Evolutionary conservation across 2,888 invertebrate species (phyloP).

Genomic region (Tenthredo livida): DNA sequence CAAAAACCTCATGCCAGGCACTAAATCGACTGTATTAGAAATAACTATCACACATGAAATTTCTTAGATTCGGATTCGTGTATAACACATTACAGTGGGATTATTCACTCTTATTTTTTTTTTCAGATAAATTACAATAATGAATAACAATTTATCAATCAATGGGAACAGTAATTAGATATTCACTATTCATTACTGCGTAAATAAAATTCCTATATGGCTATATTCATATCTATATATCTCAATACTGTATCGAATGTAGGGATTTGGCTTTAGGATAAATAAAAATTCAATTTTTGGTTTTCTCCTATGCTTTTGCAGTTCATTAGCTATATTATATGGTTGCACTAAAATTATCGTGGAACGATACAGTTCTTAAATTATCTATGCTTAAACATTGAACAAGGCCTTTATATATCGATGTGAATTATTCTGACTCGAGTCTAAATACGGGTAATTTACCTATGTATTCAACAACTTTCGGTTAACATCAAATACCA

Average conservation of each 20-base stretch:
- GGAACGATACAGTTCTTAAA: constrained; percentile 44
- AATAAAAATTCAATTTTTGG: constrained; percentile 47
- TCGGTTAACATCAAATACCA: constrained; percentile 10
- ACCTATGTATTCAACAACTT: not conserved
- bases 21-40: constrained; percentile 18
- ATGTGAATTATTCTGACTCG: constrained; percentile 41
- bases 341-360: constrained; percentile 36
- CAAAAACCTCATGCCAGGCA: not conserved
- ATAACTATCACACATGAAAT: constrained; percentile 32
- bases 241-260: constrained; percentile 35
- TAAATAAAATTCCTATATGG: not conserved
- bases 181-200: not conserved
- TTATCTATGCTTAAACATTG: constrained; percentile 45
- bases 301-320: constrained; percentile 44
- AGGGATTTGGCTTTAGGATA: constrained; percentile 42
- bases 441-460: constrained; percentile 34
- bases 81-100: constrained; percentile 6
- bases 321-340: constrained; percentile 36
- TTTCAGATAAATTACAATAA: constrained; percentile 10
- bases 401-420: constrained; percentile 52
- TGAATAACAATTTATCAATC: not conserved
- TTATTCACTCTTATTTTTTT: not conserved
- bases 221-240: not conserved
- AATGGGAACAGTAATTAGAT: not conserved
- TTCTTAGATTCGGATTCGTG: constrained; percentile 13